Evolutionary conservation across 2,888 invertebrate genomes (phyloP).

Genomic region (Deladenus siricidicola): DNA sequence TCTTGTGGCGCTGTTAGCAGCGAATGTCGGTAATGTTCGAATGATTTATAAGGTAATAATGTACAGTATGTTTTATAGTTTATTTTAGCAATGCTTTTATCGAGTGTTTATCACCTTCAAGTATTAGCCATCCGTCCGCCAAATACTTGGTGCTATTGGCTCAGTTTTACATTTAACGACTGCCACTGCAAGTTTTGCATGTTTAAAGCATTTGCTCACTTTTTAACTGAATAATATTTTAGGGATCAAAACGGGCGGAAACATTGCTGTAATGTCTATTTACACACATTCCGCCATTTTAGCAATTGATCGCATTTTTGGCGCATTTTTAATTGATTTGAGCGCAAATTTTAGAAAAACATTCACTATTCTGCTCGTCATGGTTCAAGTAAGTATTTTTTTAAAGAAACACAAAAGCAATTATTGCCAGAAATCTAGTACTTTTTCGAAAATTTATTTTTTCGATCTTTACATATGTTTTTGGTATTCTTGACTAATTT

Average conservation of each 20-base stretch:
- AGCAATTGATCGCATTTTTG: not conserved
- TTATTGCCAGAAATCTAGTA: too few relatives aligned
- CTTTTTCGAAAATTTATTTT: too few relatives aligned
- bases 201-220: too few relatives aligned
- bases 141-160: constrained; percentile 30
- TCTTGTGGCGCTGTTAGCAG: not conserved
- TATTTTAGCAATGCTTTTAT: constrained; percentile 23
- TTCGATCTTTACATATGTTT: too few relatives aligned
- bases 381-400: constrained; percentile 18
- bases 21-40: not conserved
- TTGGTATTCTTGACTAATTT: too few relatives aligned
- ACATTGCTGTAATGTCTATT: not conserved
- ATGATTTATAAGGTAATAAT: not conserved
- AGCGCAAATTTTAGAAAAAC: not conserved
- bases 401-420: not conserved
- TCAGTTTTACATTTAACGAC: constrained; percentile 21
- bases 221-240: too few relatives aligned
- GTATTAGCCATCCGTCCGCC: constrained; percentile 24
- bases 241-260: not conserved
- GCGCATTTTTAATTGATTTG: not conserved
- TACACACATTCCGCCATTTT: not conserved
- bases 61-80: not conserved
- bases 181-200: constrained; percentile 17
- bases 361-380: constrained; percentile 7
- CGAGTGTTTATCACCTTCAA: constrained; percentile 27